Base-by-base conservation (phyloP, 2,888 invertebrate species). In the Gymnoscelis rufifasciata region DNA sequence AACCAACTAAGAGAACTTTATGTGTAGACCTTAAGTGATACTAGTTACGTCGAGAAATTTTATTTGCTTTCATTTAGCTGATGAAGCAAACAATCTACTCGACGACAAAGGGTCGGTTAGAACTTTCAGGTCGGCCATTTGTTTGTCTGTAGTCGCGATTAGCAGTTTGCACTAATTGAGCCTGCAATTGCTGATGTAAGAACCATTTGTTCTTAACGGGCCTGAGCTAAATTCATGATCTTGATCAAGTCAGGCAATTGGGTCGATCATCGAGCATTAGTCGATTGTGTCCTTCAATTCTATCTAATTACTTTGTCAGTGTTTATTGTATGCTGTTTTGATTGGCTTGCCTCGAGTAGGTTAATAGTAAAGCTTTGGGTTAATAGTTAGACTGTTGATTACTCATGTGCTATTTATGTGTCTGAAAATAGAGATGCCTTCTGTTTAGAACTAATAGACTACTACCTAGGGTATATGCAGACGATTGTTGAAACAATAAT, bases 141-240 rank as follows among this genome's bases (percentile, higher is more conserved):
- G 78, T 77, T 57, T 55, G 74, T 71, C 75, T 82, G 83, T 73
- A 68, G 66, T 72, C 62, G 69, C 71, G 71, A 81, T 80, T 74
- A 81, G 69, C 65, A 64, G 66, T 64, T 64, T 63, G 66, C 55
- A 60, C 60, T 64, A 66, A 68, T 66, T 64, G 68, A 64, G 64
- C 49, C 14, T 59, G 60, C 65, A 61, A 65, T 68, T 46, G 43
- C 33, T 39, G 48, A 64, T 62, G 57, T 40, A 48, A 43, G 43
- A 37, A 37, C 31, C 40, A 40, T 38, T 40, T 44, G 35, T 35
- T 28, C 11, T 13, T 47, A 47, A 52, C 50, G 36, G 42, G 40
- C 60, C 54, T 62, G 62, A 55, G 60, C 66, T 60, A 56, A 57
- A 68, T 75, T 64, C 62, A 24, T 48, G 48, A 48, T 43, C 48